Base-by-base conservation (phyloP, 1,140 invertebrate species). In the Eriocheir sinensis region DNA sequence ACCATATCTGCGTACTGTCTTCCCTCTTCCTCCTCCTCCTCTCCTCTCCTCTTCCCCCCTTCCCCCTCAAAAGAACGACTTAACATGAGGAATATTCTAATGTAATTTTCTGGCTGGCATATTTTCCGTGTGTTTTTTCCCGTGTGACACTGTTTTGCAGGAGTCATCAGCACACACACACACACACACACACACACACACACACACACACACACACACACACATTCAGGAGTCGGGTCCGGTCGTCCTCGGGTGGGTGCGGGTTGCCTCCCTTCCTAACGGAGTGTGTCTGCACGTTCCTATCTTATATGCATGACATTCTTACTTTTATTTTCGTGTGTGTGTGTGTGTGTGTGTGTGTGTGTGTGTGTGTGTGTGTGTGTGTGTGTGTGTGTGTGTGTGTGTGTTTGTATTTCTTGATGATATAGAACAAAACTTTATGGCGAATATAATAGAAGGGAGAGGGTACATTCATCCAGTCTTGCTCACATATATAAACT, bases 321-420 rank as follows among this genome's bases (percentile, higher is more conserved):
- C 60, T n/a, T n/a, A 72, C 60, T 72, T 72, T 72, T 72, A 21
- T 8, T 21, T 21, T 72, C 8, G 60, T n/a, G 21, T 72, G 60
- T 72, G 4, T 6, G 60, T 72, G 60, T 72, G 60, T 72, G 60
- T 72, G 60, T 21, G 60, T 60, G 53, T 60, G 53, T 60, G 53
- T 60, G 53, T 60, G 21, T 8, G 60, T 72, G 27, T 72, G 60
- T 72, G 60, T 72, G 27, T 27, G 60, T 72, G 60, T 72, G 60
- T 72, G 60, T 72, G 60, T n/a, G 60, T 72, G 60, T 72, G 60
- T 72, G 60, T 72, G 60, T 72, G 60, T 72, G 60, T 72, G 60
- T n/a, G 17, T n/a, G 27, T 72, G 21, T 72, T 4, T 72, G 60
- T 72, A 0, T 72, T 2, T n/a, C 27, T 72, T 1, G n/a, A n/a